phyloP scores from a whole-genome alignment of 2,888 invertebrate species.

The Rotaria sp. region DNA sequence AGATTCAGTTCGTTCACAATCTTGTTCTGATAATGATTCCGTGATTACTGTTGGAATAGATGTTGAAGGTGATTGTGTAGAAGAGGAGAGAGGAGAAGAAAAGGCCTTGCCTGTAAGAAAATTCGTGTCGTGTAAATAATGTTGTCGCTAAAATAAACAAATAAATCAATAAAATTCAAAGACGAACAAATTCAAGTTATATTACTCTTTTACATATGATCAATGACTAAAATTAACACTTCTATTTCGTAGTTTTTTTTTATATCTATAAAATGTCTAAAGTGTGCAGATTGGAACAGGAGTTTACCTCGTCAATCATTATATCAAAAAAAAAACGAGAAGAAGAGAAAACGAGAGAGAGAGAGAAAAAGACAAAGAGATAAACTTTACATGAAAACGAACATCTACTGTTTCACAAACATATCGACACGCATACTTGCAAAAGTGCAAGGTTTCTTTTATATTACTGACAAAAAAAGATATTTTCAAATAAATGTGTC shows the following conservation, averaged over 20 bases:
- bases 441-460: not conserved
- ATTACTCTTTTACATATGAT: not conserved
- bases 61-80: not conserved
- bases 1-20: not conserved
- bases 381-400: not conserved
- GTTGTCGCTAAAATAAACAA: not conserved
- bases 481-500: not conserved
- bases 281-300: not conserved
- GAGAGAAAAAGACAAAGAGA: not conserved
- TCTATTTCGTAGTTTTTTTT: not conserved
- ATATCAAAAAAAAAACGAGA: not conserved
- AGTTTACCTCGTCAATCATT: not conserved
- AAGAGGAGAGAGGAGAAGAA: not conserved
- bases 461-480: not conserved
- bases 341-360: not conserved
- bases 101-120: not conserved
- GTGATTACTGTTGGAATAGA: not conserved
- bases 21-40: not conserved
- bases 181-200: not conserved
- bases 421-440: not conserved
- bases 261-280: not conserved
- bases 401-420: not conserved
- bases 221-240: not conserved
- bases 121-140: not conserved
- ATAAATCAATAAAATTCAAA: not conserved